A percentile compares a stretch with the other conserved stretches of the same genome.
Evolutionary conservation across 2,113 vertebrate species (phyloP).

Genomic region (Dipodomys stephensi): DNA sequence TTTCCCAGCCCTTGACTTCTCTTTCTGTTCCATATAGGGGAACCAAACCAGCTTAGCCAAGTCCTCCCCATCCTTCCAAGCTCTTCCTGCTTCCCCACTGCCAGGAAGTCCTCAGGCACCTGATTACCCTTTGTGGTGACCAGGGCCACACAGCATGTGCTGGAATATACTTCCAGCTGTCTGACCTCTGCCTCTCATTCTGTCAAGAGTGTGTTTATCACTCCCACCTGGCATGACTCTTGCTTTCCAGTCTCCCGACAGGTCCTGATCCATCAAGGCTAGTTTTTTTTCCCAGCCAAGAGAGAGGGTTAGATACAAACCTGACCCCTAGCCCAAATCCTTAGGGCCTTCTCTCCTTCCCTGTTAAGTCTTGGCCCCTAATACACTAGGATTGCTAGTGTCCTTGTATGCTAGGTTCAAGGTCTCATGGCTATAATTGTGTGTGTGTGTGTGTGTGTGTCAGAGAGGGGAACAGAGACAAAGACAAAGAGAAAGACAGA

Average conservation of each 20-base stretch:
- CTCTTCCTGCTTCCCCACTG: not conserved
- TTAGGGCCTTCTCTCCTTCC: not conserved
- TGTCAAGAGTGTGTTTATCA: not conserved
- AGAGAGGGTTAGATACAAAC: not conserved
- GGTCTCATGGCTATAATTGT: not conserved
- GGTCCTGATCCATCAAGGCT: not conserved
- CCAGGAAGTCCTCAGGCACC: not conserved
- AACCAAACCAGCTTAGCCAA: not conserved
- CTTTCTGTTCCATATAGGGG: not conserved
- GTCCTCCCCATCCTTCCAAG: not conserved
- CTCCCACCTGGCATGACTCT: not conserved
- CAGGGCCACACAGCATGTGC: accelerated
- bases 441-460: not conserved
- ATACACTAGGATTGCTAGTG: not conserved
- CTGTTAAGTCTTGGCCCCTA: not conserved
- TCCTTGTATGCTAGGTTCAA: not conserved
- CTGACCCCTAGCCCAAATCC: not conserved
- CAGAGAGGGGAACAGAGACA: too few relatives aligned
- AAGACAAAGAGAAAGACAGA: too few relatives aligned
- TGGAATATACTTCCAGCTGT: not conserved
- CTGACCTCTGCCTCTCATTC: not conserved
- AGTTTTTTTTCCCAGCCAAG: not conserved
- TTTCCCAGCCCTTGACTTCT: not conserved
- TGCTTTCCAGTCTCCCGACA: not conserved
- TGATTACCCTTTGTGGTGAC: too few relatives aligned